These are phyloP conservation scores for Pomatorhinus ruficollis DNA, from an alignment of 2,113 vertebrate genomes.

Conservation along the genomic window DNA sequence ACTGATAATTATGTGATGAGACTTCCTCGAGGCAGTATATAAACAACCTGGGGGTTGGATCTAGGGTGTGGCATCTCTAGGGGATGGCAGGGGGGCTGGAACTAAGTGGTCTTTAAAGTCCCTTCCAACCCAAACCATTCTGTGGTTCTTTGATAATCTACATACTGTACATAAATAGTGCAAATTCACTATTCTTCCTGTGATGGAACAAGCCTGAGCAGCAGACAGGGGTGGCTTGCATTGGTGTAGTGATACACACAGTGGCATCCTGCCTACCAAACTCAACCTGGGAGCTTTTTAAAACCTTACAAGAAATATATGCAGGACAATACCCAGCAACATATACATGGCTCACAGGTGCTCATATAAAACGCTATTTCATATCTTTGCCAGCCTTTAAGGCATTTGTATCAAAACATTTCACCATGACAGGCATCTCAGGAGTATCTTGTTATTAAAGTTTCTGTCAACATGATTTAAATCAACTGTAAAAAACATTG, in stretches of 20 bases:
- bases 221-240: not conserved
- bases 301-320: not conserved
- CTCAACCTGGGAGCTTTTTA: not conserved
- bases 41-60: not conserved
- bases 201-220: not conserved
- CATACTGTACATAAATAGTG: not conserved
- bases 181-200: not conserved
- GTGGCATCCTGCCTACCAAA: not conserved
- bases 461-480: not conserved
- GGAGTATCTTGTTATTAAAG: not conserved
- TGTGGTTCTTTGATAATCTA: not conserved
- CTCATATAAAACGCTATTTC: not conserved
- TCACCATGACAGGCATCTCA: accelerated
- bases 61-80: not conserved
- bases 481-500: not conserved
- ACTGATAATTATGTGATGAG: not conserved
- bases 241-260: not conserved
- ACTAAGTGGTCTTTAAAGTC: not conserved
- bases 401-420: not conserved
- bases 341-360: not conserved
- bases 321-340: not conserved
- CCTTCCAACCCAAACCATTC: not conserved
- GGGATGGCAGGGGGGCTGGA: not conserved
- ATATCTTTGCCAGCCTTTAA: not conserved
- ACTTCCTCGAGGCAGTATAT: not conserved